Conservation (phyloP, 2,797 vertebrate species). For the Rousettus madagascariensis region DNA sequence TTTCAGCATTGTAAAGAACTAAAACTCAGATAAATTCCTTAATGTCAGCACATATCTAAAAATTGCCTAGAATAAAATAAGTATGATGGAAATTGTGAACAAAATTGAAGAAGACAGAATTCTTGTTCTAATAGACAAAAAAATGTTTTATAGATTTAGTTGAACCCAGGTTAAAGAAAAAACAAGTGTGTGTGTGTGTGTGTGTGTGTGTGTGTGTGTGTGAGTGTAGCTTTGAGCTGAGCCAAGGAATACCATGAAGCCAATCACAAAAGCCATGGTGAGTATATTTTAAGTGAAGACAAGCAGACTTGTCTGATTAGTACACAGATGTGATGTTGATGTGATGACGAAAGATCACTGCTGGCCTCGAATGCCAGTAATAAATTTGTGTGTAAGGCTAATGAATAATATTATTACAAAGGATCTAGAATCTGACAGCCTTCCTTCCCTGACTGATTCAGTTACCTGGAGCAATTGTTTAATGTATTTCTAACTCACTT, state of each 20-base stretch:
- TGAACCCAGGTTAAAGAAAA: background rate
- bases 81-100: background rate
- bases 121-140: background rate
- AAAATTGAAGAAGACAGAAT: background rate
- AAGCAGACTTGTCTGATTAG: background rate
- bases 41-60: background rate
- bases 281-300: background rate
- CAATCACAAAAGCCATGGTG: background rate
- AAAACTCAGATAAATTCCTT: background rate
- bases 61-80: background rate
- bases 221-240: background rate
- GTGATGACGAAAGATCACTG: background rate
- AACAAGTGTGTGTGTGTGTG: background rate
- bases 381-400: background rate
- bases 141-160: background rate
- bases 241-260: background rate
- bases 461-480: background rate
- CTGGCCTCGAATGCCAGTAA: background rate
- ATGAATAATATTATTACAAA: background rate
- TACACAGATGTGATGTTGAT: background rate
- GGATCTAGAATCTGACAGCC: background rate
- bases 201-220: background rate
- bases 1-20: background rate
- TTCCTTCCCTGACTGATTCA: background rate
- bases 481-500: background rate